phyloP scores from a whole-genome alignment of 2,797 vertebrate genomes.

The Poeciliopsis gracilis region DNA sequence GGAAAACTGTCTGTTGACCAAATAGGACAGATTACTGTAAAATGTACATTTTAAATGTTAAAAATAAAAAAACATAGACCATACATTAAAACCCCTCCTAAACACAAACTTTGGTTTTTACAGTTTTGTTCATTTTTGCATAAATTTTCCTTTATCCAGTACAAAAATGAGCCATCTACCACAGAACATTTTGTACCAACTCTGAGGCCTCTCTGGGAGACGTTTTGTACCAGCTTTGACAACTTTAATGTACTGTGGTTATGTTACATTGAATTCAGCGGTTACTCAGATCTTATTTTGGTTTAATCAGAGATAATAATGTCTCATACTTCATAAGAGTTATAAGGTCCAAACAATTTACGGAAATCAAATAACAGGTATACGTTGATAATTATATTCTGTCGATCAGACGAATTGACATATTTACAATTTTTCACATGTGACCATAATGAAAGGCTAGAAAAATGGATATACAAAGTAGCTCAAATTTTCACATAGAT shows the following conservation, averaged over 20 bases:
- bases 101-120: not conserved
- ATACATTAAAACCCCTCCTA: not conserved
- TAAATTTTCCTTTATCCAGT: not conserved
- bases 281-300: no score
- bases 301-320: no score
- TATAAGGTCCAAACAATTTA: no score
- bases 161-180: not conserved
- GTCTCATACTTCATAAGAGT: no score
- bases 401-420: not conserved
- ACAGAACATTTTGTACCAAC: not conserved
- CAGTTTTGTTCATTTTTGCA: not conserved
- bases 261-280: no score
- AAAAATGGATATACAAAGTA: not conserved
- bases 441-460: not conserved
- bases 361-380: not conserved
- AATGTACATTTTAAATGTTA: not conserved
- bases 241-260: not conserved
- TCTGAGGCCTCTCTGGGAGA: not conserved
- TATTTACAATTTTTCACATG: not conserved
- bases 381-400: not conserved
- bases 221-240: not conserved
- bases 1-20: not conserved
- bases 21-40: not conserved
- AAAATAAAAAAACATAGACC: not conserved
- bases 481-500: not conserved